Base-by-base conservation (phyloP, 2,797 vertebrate genomes). In the Betta splendens region DNA sequence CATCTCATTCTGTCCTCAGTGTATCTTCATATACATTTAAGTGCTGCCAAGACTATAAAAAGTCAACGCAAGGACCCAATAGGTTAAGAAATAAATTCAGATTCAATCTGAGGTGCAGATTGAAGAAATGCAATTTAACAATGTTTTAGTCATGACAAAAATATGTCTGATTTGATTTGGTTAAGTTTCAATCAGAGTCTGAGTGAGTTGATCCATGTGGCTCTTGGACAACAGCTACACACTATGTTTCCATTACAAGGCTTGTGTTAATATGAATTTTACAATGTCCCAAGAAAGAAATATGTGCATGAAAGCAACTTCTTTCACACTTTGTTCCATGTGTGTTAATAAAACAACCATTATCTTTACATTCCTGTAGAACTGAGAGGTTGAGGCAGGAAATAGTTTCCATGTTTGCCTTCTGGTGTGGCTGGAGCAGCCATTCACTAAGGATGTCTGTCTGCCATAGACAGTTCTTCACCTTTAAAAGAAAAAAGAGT, bases 381-480 rank as follows among this genome's bases (percentile, higher is more conserved):
- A 26, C 25, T 17, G 16, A 38, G 26, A 44, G 16, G 20, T 9
- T 17, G 21, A 22, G 7, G 33, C 16, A 16, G 45, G 46, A 60
- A 77, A 58, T 32, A 50, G 49, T 66, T 55, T 75, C 54, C 68
- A 31, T 68, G 59, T 58, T 71, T 69, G 45, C 29, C 45, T 35
- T 70, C 9, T 11, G 39, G 39, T 66, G 40, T 59, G n/a, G 17
- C 54, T 9, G 28, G 33, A 40, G 53, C 43, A 44, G 53, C 28
- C 9, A 17, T 26, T 37, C 23, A 44, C 39, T 42, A 11, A 52
- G 65, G 57, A 66, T 72, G 75, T 33, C 28, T 17, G 13, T 54
- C 40, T 52, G 59, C 35, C 38, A 25, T 35, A 55, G 67, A 35
- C 68, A 35, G 40, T 9, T 23, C 69, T 65, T 46, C 52, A 67